A percentile compares a stretch with the other conserved stretches of the same genome.
Evolutionary conservation across 2,888 invertebrate genomes (phyloP).

Genomic region (Machimus atricapillus): DNA sequence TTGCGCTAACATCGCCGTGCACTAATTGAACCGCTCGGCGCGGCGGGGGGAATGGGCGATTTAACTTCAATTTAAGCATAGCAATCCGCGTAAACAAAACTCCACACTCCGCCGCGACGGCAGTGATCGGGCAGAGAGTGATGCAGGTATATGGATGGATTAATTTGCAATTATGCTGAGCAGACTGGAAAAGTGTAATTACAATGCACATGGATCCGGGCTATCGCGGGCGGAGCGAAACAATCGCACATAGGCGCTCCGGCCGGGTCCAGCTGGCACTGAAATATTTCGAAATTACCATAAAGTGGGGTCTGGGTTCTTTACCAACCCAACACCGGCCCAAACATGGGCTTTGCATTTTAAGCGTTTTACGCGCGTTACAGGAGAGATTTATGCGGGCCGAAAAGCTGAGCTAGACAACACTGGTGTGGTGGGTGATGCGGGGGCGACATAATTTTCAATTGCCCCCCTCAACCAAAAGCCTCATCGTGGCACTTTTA

Average conservation of each 20-base stretch:
- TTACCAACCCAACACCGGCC: background rate
- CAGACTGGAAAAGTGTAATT: background rate
- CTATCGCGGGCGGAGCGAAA: background rate
- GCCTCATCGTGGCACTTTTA: background rate
- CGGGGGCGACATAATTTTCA: background rate
- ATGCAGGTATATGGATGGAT: background rate
- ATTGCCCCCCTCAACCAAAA: background rate
- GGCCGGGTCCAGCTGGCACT: constrained; percentile 6
- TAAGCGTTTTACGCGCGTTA: background rate
- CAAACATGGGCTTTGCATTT: constrained; percentile 8
- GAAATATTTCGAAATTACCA: constrained; percentile 35
- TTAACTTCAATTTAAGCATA: constrained; percentile 1
- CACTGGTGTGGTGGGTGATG: background rate
- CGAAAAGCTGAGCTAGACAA: background rate
- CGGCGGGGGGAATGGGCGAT: background rate
- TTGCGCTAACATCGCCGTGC: background rate
- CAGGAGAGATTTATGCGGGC: background rate
- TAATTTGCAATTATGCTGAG: constrained; percentile 14
- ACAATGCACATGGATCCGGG: background rate
- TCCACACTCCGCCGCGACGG: background rate
- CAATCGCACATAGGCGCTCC: background rate
- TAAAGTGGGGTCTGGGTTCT: constrained; percentile 42
- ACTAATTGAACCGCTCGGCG: background rate
- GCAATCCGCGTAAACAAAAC: background rate
- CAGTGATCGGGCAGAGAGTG: background rate